These are phyloP conservation scores for Diaperis boleti DNA, from an alignment of 2,888 invertebrate genomes.

Conservation along the genomic window DNA sequence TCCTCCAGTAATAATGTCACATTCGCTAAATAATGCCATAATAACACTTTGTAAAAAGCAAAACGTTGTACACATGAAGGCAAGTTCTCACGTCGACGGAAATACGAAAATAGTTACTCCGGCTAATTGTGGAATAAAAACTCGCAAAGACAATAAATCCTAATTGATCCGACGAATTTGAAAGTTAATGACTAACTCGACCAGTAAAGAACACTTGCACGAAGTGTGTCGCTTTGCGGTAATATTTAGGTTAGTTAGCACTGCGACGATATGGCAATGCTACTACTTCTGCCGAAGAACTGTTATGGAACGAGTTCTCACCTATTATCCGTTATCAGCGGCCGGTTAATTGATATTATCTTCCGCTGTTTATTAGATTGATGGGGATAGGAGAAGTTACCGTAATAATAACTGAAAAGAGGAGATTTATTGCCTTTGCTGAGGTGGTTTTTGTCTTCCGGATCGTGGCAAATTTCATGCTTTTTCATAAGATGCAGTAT, in stretches of 20 bases:
- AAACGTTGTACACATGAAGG: conserved; percentile 1
- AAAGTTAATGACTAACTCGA: conserved; percentile 20
- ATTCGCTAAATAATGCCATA: conserved; percentile 14
- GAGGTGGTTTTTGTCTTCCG: too few relatives aligned
- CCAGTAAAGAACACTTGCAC: conserved; percentile 20
- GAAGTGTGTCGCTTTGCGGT: conserved; percentile 43
- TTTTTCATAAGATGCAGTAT: too few relatives aligned
- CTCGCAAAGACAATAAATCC: conserved; percentile 19
- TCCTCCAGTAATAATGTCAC: conserved; percentile 31
- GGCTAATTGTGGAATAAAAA: conserved; percentile 23
- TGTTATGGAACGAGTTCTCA: conserved; percentile 39
- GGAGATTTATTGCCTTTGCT: background rate
- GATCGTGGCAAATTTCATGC: too few relatives aligned
- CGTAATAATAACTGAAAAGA: conserved; percentile 10
- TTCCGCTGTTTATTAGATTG: conserved; percentile 23
- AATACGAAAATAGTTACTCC: conserved; percentile 11
- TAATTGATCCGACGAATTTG: conserved; percentile 36
- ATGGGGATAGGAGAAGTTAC: conserved; percentile 14
- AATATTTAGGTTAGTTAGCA: conserved; percentile 37
- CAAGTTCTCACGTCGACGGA: conserved; percentile 28
- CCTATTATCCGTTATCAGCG: conserved; percentile 36
- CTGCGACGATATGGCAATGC: conserved; percentile 23
- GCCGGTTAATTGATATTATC: conserved; percentile 30
- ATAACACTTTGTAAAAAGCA: conserved; percentile 4
- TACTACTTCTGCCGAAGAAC: conserved; percentile 28